Evolutionary conservation across 2,888 invertebrate genomes (phyloP).

Genomic region (Acrocyrtus sp.): DNA sequence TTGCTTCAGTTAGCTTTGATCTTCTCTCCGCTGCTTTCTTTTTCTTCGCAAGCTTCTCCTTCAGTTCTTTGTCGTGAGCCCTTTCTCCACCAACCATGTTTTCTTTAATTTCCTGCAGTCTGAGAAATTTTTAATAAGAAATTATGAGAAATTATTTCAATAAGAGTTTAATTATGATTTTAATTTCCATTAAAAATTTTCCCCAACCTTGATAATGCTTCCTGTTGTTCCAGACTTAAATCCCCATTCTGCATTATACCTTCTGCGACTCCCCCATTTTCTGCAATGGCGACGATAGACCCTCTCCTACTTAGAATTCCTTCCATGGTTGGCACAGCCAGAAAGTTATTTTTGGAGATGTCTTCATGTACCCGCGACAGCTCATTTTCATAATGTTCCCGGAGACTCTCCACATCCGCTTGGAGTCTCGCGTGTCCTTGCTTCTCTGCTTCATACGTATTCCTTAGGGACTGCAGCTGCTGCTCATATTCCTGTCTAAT

Average conservation of each 20-base stretch:
- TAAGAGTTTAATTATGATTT: too few species aligned
- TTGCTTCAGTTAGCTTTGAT: conserved; percentile 71
- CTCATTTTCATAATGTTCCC: conserved; percentile 71
- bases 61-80: conserved; percentile 77
- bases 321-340: too few species aligned
- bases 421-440: conserved; percentile 71
- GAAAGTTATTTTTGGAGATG: not conserved
- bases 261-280: conserved; percentile 5
- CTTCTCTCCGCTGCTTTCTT: conserved; percentile 74
- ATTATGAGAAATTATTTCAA: too few species aligned
- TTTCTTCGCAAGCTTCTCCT: conserved; percentile 73
- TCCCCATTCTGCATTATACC: conserved; percentile 11
- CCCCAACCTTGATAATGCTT: conserved; percentile 69
- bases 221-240: conserved; percentile 66
- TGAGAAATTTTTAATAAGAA: too few species aligned
- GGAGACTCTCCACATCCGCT: conserved; percentile 71
- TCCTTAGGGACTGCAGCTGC: conserved; percentile 67
- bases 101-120: conserved; percentile 75
- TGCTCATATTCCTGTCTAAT: conserved; percentile 70
- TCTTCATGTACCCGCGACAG: conserved; percentile 64
- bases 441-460: conserved; percentile 72
- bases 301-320: conserved; percentile 26
- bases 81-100: conserved; percentile 84
- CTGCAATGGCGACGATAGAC: conserved; percentile 9
- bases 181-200: too few species aligned